phyloP scores from a whole-genome alignment of 2,888 invertebrate species.

The Tholera decimalis region DNA sequence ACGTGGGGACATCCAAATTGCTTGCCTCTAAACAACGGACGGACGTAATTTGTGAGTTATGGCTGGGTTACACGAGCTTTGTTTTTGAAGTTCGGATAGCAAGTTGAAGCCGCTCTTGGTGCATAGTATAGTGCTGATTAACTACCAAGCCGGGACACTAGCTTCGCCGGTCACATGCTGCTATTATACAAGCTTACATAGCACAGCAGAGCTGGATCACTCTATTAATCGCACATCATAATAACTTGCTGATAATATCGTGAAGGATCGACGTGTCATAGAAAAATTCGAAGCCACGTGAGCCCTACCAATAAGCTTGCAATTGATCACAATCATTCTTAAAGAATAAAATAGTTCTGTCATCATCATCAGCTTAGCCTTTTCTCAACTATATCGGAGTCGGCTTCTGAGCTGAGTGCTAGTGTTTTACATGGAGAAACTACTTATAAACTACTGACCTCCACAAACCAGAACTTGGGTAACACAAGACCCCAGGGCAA shows the following conservation, averaged over 20 bases:
- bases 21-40: constrained; percentile 76
- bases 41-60: constrained; percentile 77
- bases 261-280: background rate
- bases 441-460: too few species aligned
- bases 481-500: too few species aligned
- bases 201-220: background rate
- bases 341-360: background rate
- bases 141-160: too few species aligned
- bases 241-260: background rate
- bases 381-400: too few species aligned
- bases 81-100: background rate
- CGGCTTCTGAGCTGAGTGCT: too few species aligned
- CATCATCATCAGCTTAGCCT: too few species aligned
- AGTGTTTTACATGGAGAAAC: too few species aligned
- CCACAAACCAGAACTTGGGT: too few species aligned
- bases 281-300: background rate
- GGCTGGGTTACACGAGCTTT: background rate
- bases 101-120: too few species aligned
- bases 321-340: too few species aligned
- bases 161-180: background rate
- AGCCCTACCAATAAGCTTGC: too few species aligned
- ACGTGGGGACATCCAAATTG: constrained; percentile 85
- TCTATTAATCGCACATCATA: too few species aligned
- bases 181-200: background rate
- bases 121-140: background rate